Evolutionary conservation across 2,888 invertebrate species (phyloP), one percentile per base, ranked within the genome.

Genomic region (Sphaerophoria taeniata): DNA sequence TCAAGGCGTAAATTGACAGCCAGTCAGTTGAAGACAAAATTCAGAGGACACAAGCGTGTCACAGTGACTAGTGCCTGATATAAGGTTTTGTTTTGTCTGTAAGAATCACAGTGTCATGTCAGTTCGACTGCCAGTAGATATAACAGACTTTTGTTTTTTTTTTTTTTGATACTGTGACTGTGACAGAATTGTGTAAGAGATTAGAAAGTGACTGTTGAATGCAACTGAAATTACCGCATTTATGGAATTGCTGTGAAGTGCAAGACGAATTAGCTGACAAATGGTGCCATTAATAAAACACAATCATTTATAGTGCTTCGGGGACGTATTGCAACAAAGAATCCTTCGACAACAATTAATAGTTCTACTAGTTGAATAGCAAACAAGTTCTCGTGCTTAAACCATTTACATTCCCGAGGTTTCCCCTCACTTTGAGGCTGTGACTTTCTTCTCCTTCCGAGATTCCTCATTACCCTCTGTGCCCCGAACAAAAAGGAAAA

Each of bases 1-100:
- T 45, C 24, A 56, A 55, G 82, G 82, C 73, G 73, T 73, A 43
- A 83, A 77, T 77, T 77, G 82, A 77, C 77, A 72, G 67, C 14
- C 67, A 82, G 77, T 73, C 77, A 63, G 58, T 63, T 51, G 69
- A 53, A 67, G 69, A 72, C 67, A 53, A 67, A 72, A 67, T 76
- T 65, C 67, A 60, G 60, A 60, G 45, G 55, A 63, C 14, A 55
- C 49, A 82, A 72, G 72, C 49, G 61, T 77, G 72, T 63, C 69
- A 47, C 16, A 36, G 60, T 58, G 58, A 58, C 36, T 58, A 58
- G 16, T 16, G 6, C 14, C 6, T 34, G 63, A 12, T 14, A 33
- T 49, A 31, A 75, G 34, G 24, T 47, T 31, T 65, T 16, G 36
- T 49, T 43, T 14, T 49, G 9, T 39, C 56, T 9, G 6, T 39